A percentile compares a stretch with the other conserved stretches of the same genome.
phyloP scores from a whole-genome alignment of 2,113 vertebrate genomes.

The Larimichthys crocea region DNA sequence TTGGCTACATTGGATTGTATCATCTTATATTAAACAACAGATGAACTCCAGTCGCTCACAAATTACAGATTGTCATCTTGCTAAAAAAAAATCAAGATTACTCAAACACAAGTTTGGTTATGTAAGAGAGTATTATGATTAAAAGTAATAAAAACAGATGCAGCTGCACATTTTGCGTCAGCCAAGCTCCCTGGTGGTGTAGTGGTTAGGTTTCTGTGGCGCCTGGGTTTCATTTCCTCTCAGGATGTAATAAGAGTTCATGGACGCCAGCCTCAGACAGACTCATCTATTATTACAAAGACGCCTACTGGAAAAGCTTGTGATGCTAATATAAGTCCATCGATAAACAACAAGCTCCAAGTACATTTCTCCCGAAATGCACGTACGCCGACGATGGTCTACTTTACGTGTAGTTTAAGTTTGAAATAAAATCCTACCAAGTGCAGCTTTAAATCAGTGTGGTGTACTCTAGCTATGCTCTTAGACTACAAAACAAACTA shows the following conservation, averaged over 20 bases:
- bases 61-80: slow-evolving; percentile 50
- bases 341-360: background rate
- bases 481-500: slow-evolving; percentile 23
- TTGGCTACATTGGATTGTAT: background rate
- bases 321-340: background rate
- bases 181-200: slow-evolving; percentile 34
- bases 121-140: background rate
- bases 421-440: slow-evolving; percentile 6
- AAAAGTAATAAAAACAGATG: slow-evolving; percentile 7
- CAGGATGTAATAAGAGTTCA: background rate
- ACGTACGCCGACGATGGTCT: background rate
- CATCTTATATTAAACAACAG: background rate
- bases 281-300: background rate
- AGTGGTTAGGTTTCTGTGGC: background rate
- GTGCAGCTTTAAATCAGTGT: slow-evolving; percentile 52
- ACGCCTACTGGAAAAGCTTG: background rate
- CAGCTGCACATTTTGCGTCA: background rate
- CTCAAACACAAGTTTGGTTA: background rate
- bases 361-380: background rate
- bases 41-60: background rate
- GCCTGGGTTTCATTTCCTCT: background rate
- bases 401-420: background rate
- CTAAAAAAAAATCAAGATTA: slow-evolving; percentile 13
- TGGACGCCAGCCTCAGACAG: background rate
- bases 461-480: slow-evolving; percentile 18